phyloP scores from a whole-genome alignment of 2,888 invertebrate genomes.

The Cheilosia pagana region DNA sequence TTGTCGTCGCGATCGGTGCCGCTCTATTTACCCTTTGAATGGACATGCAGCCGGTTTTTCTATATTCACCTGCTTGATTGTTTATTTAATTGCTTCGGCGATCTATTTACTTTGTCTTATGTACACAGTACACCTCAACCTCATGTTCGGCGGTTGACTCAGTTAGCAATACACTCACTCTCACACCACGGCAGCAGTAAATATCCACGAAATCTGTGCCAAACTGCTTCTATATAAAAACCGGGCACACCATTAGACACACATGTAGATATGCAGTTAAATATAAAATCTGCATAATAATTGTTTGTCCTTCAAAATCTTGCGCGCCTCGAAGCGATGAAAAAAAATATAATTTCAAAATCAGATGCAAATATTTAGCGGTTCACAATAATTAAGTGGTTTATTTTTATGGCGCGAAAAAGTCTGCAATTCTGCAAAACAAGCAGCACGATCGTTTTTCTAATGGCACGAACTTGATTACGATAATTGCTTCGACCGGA shows the following conservation, averaged over 20 bases:
- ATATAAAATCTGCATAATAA: slow-evolving; percentile 6
- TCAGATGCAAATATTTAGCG: too few species aligned
- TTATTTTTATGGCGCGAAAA: slow-evolving; percentile 2
- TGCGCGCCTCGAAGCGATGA: too few species aligned
- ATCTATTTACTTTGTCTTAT: slow-evolving; percentile 17
- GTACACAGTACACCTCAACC: slow-evolving; percentile 10
- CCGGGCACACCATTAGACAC: neutral
- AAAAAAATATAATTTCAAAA: too few species aligned
- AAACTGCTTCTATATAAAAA: neutral
- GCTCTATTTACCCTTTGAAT: slow-evolving; percentile 25
- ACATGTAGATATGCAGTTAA: neutral
- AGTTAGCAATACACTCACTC: slow-evolving; percentile 1
- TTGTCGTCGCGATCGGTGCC: slow-evolving; percentile 19
- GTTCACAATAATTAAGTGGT: too few species aligned
- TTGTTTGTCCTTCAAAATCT: too few species aligned
- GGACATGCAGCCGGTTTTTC: neutral
- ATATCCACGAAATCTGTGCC: slow-evolving; percentile 21
- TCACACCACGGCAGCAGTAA: neutral
- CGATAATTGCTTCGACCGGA: slow-evolving; percentile 9
- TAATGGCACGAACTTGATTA: slow-evolving; percentile 23
- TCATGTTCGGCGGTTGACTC: neutral
- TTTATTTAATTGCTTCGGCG: slow-evolving; percentile 27
- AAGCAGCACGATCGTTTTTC: slow-evolving; percentile 8
- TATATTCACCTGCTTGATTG: slow-evolving; percentile 2
- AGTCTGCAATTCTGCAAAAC: neutral